Conservation (phyloP, 2,888 invertebrate genomes). For the Dioctria linearis region DNA sequence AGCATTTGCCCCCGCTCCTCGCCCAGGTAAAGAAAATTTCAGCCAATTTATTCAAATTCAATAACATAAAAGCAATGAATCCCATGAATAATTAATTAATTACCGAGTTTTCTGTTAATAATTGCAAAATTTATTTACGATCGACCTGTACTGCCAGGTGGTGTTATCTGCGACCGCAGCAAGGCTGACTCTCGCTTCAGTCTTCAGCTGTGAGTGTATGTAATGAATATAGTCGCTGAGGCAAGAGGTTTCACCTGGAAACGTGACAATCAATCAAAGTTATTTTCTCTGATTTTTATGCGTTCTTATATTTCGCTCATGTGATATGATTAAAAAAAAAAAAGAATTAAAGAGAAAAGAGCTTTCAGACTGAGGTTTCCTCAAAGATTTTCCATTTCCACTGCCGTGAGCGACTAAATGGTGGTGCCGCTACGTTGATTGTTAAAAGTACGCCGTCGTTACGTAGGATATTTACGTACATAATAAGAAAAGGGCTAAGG, state of each 20-base stretch:
- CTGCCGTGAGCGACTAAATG: not conserved
- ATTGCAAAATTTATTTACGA: not conserved
- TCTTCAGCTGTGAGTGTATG: too few relatives aligned
- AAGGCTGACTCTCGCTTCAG: too few relatives aligned
- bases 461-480: not conserved
- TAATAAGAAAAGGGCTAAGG: slow-evolving; percentile 1
- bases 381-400: not conserved
- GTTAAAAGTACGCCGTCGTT: not conserved
- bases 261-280: not conserved
- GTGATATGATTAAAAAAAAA: not conserved
- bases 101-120: not conserved
- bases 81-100: slow-evolving; percentile 3
- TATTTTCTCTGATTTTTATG: not conserved
- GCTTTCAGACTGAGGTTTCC: not conserved
- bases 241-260: not conserved
- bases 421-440: not conserved
- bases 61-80: not conserved
- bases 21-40: too few relatives aligned
- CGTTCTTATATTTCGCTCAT: not conserved
- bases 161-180: not conserved
- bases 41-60: too few relatives aligned
- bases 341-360: not conserved
- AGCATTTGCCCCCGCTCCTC: too few relatives aligned
- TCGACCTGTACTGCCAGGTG: not conserved
- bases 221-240: not conserved